Evolutionary conservation across 2,113 vertebrate species (phyloP), one percentile per base, ranked within the genome.

Genomic region (Aleadryas rufinucha): DNA sequence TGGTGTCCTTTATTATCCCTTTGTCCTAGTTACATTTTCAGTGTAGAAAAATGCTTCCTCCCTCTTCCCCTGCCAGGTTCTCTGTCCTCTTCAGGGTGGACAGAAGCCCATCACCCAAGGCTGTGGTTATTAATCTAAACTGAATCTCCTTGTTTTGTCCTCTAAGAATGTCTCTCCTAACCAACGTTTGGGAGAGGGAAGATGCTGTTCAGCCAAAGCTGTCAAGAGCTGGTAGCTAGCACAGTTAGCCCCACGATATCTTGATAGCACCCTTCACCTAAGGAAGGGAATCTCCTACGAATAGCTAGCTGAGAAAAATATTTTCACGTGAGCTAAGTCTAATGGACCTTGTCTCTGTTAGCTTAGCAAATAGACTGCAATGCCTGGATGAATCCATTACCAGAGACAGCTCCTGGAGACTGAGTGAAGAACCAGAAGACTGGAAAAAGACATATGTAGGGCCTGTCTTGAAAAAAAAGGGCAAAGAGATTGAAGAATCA

Each of bases 21-120:
- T 93, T 50, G 7, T 13, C 45, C 27, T 57, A 37, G 3, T 13
- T 77, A 21, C 8, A 41, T 87, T 91, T 84, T 49, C 45, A 70
- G 5, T 10, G 12, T 20, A 57, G n/a, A 65, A 13, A 65, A 69
- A 64, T 45, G 11, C 9, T 61, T 80, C 13, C 15, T 19, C 52
- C 5, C 5, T 56, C 30, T 59, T 5, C 3, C 10, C 3, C 7
- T 1, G 2, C 16, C 31, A 56, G 57, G 12, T 0, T 74, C 7
- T 15, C 37, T 41, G 22, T 47, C 7, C 49, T 63, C 49, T 81
- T 64, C 56, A 53, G 35, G 15, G 10, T 30, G 16, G 22, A 42
- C 52, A 84, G 59, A 87, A 49, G 24, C 11, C 31, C 16, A 16
- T 15, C 22, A 57, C 28, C 41, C 19, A 74, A 23, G 28, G n/a